Percentiles rank a stretch among this genome's conserved stretches.
These are phyloP conservation scores for Phalacrocorax aristotelis DNA, from an alignment of 2,113 vertebrate genomes.

Conservation along the genomic window DNA sequence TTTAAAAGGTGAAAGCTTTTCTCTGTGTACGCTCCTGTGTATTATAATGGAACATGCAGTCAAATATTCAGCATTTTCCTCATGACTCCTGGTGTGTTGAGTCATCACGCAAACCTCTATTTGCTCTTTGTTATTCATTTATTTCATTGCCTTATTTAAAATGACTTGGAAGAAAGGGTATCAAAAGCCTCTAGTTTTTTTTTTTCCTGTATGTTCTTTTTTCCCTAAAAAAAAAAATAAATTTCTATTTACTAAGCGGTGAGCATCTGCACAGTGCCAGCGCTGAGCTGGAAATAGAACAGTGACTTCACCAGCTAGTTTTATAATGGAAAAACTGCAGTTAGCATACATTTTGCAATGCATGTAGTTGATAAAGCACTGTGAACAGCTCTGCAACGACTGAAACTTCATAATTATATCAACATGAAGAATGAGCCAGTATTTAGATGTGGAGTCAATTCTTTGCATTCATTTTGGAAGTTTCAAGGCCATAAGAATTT, in stretches of 20 bases:
- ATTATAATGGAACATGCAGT: neutral
- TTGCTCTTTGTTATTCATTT: slow-evolving; percentile 36
- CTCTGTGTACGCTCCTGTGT: neutral
- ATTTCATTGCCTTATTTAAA: slow-evolving; percentile 41
- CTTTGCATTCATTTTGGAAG: slow-evolving; percentile 27
- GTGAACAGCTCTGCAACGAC: slow-evolving; percentile 55
- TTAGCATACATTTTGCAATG: slow-evolving; percentile 57
- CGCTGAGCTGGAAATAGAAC: slow-evolving; percentile 61
- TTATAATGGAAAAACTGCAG: slow-evolving; percentile 65
- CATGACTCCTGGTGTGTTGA: slow-evolving; percentile 14
- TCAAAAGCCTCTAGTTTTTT: slow-evolving; percentile 26
- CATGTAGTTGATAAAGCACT: slow-evolving; percentile 23
- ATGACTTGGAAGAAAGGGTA: slow-evolving; percentile 41
- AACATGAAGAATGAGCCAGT: slow-evolving; percentile 42
- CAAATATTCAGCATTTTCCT: slow-evolving; percentile 10
- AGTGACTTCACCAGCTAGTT: slow-evolving; percentile 58
- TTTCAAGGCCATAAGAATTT: slow-evolving; percentile 30
- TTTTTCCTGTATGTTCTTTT: slow-evolving; percentile 3
- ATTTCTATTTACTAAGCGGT: slow-evolving; percentile 54
- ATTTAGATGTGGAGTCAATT: slow-evolving; percentile 25
- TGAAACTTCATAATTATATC: slow-evolving; percentile 57
- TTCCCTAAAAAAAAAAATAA: neutral
- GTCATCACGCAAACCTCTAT: slow-evolving; percentile 14
- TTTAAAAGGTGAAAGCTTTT: neutral
- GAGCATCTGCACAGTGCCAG: slow-evolving; percentile 30